These are phyloP conservation scores for Chorisops tibialis DNA, from an alignment of 2,888 invertebrate species.

Conservation along the genomic window DNA sequence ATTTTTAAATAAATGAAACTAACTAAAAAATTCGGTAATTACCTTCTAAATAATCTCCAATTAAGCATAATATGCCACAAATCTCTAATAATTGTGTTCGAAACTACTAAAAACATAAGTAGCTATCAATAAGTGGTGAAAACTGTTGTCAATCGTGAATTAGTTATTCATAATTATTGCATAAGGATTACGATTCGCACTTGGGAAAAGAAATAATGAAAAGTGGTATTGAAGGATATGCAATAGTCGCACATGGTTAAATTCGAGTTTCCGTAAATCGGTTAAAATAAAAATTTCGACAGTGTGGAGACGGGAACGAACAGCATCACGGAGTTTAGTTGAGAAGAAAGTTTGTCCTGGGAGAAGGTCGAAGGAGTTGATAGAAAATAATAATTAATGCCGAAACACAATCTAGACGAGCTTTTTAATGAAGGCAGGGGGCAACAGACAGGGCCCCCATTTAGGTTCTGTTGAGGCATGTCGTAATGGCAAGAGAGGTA, in stretches of 20 bases:
- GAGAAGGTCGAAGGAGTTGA: background rate
- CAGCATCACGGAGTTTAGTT: no score
- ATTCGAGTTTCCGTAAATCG: background rate
- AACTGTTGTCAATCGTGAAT: no score
- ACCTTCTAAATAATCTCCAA: no score
- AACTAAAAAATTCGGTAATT: no score
- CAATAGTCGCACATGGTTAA: background rate
- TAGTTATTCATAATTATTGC: no score
- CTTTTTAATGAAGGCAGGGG: constrained; percentile 44
- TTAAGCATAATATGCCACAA: no score
- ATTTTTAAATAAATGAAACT: no score
- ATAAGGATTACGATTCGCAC: background rate
- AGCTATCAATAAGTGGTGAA: no score
- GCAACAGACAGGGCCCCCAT: constrained; percentile 51
- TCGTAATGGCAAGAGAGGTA: constrained; percentile 55
- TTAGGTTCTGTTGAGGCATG: constrained; percentile 53
- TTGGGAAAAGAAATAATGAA: background rate
- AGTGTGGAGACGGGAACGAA: no score
- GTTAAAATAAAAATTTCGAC: background rate
- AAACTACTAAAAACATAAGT: no score
- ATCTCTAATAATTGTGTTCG: no score
- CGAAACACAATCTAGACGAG: constrained; percentile 37
- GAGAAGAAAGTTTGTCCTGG: no score
- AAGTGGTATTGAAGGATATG: background rate
- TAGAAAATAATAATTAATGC: constrained; percentile 35